Evolutionary conservation across 1,140 invertebrate genomes (phyloP).

Genomic region (Papilio polytes): DNA sequence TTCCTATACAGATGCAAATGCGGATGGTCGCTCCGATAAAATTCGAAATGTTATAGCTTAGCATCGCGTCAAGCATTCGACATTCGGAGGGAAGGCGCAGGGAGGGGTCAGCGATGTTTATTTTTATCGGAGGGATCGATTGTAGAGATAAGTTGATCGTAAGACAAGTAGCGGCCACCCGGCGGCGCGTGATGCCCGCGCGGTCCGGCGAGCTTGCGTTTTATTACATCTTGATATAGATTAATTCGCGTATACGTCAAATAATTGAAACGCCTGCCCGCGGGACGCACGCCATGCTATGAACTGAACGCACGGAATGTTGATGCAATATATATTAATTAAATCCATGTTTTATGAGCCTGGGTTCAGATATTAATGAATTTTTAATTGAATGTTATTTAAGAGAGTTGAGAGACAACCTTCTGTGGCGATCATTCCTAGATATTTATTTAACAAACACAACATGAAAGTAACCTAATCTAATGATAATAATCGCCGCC

Average conservation of each 20-base stretch:
- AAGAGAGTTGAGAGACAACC: background rate
- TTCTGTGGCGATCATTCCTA: background rate
- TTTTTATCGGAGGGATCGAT: slow-evolving; percentile 80
- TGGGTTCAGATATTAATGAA: background rate
- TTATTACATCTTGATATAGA: slow-evolving; percentile 78
- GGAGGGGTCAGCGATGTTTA: slow-evolving; percentile 62
- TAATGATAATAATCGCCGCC: no score
- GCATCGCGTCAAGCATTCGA: slow-evolving; percentile 73
- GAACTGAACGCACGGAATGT: slow-evolving; percentile 51
- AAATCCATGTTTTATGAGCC: slow-evolving; percentile 46
- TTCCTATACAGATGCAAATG: slow-evolving; percentile 80
- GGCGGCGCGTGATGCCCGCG: slow-evolving; percentile 50
- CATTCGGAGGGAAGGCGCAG: slow-evolving; percentile 40
- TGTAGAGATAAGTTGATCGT: slow-evolving; percentile 81
- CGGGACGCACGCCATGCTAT: slow-evolving; percentile 41
- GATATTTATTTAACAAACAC: background rate
- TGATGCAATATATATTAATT: slow-evolving; percentile 54
- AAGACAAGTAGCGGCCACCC: slow-evolving; percentile 83
- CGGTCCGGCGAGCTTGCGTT: slow-evolving; percentile 64
- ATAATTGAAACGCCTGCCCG: slow-evolving; percentile 68
- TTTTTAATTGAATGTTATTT: slow-evolving; percentile 22
- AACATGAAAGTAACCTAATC: no score
- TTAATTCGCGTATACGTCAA: slow-evolving; percentile 78
- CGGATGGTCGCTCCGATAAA: slow-evolving; percentile 71
- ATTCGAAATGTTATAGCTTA: slow-evolving; percentile 75